Base-by-base conservation (phyloP, 1,140 invertebrate genomes). In the Alviniconcha marisindica region DNA sequence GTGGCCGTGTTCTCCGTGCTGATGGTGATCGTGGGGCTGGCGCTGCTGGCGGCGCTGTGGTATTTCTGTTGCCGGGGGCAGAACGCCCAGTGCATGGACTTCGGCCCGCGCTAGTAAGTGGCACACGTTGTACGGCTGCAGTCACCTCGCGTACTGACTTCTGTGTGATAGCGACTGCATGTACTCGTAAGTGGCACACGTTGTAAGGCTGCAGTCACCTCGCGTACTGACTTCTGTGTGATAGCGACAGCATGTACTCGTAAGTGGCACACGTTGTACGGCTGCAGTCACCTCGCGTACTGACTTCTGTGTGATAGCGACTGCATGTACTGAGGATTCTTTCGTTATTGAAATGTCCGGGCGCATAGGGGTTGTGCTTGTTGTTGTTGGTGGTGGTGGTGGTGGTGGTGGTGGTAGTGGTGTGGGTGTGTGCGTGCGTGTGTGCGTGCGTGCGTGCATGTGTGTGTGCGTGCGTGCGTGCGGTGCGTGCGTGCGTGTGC, bases 1-100 rank as follows among this genome's bases (percentile, higher is more conserved):
- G 69, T 84, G 14, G 82, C 73, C 0, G 42, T 83, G 24, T 85
- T 85, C 56, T 44, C 84, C 7, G n/a, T 77, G 3, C 54, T 87
- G 18, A 87, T 87, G 81, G 15, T 66, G 14, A 31, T 85, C 21
- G 24, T 85, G 28, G 42, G 51, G 2, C 15, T 84, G 3, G 81
- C n/a, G 2, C 63, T 84, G 4, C 10, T 77, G 15, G 40, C 63
- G 12, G 33, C 44, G 38, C 31, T 81, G 12, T 81, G 56, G 42
- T 60, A 77, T 15, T 44, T 56, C 15, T 48, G 73, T 33, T 78
- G 51, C 77, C 36, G 77, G 7, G 31, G 77, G 10, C 21, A 33
- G 42, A 54, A 33, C 31, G 18, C 40, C 21, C 24, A 33, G 0
- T 44, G 74, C 7, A n/a, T n/a, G n/a, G n/a, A n/a, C n/a, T 77